These are phyloP conservation scores for Rhea americana DNA, from an alignment of 2,113 vertebrate genomes.

Conservation along the genomic window DNA sequence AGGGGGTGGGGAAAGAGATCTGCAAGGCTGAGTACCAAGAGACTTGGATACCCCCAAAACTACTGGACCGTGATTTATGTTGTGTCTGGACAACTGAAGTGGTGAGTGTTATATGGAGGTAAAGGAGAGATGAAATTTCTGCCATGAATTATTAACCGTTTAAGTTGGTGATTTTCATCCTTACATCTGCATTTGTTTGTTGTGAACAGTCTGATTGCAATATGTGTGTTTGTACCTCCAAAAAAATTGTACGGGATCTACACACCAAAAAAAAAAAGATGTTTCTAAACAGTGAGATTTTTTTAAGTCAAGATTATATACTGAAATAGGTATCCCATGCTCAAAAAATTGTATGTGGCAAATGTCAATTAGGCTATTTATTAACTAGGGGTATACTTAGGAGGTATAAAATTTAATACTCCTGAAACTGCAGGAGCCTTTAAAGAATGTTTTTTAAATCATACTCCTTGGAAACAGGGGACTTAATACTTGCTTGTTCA, in stretches of 20 bases:
- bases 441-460: conserved; percentile 44
- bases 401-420: conserved; percentile 51
- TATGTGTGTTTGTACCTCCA: background rate
- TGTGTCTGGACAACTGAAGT: background rate
- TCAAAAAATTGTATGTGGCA: conserved; percentile 44
- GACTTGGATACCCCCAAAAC: background rate
- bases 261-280: background rate
- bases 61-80: rapidly evolving
- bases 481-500: conserved; percentile 6
- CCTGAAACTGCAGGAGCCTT: conserved; percentile 46
- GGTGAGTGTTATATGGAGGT: background rate
- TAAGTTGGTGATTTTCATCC: background rate
- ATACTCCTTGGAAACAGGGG: background rate
- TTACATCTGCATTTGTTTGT: background rate
- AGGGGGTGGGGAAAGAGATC: background rate
- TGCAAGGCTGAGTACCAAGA: background rate
- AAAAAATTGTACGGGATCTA: background rate
- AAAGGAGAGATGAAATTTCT: background rate
- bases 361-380: conserved; percentile 46
- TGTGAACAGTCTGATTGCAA: background rate
- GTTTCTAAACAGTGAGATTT: background rate
- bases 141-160: background rate
- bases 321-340: background rate
- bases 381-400: background rate
- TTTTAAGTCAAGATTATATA: background rate